Evolutionary conservation across 2,888 invertebrate genomes (phyloP).

Genomic region (Drosophila stalkeri): DNA sequence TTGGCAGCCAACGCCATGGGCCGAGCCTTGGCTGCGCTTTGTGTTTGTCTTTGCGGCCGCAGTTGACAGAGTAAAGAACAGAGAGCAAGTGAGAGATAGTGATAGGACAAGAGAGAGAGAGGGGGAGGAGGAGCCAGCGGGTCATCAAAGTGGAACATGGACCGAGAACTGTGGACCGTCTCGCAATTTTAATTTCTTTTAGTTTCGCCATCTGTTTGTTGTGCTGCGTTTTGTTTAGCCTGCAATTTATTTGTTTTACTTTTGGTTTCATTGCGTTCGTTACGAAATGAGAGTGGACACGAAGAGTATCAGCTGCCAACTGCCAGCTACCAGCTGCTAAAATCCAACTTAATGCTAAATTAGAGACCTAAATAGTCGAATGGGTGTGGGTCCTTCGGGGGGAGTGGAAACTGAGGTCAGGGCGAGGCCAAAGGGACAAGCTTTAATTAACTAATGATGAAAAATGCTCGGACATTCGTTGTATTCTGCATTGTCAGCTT

Average conservation of each 20-base stretch:
- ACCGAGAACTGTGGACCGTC: slow-evolving; percentile 14
- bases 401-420: no score
- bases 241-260: slow-evolving; percentile 74
- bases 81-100: not conserved
- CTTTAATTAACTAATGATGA: slow-evolving; percentile 77
- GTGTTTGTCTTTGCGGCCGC: slow-evolving; percentile 51
- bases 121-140: not conserved
- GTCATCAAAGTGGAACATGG: slow-evolving; percentile 31
- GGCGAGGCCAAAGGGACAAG: slow-evolving; percentile 9
- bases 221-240: slow-evolving; percentile 47
- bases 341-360: slow-evolving; percentile 77
- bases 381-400: not conserved
- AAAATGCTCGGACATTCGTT: slow-evolving; percentile 36
- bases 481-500: slow-evolving; percentile 19
- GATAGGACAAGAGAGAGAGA: not conserved
- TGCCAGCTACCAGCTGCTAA: slow-evolving; percentile 49
- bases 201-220: slow-evolving; percentile 54
- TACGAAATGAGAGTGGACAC: slow-evolving; percentile 14
- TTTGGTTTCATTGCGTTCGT: slow-evolving; percentile 60
- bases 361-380: slow-evolving; percentile 42
- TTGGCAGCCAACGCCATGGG: slow-evolving; percentile 66
- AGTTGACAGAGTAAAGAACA: not conserved
- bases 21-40: slow-evolving; percentile 51
- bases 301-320: slow-evolving; percentile 35
- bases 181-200: slow-evolving; percentile 78